Base-by-base conservation (phyloP, 1,140 invertebrate species). In the Dreissena rostriformis region DNA sequence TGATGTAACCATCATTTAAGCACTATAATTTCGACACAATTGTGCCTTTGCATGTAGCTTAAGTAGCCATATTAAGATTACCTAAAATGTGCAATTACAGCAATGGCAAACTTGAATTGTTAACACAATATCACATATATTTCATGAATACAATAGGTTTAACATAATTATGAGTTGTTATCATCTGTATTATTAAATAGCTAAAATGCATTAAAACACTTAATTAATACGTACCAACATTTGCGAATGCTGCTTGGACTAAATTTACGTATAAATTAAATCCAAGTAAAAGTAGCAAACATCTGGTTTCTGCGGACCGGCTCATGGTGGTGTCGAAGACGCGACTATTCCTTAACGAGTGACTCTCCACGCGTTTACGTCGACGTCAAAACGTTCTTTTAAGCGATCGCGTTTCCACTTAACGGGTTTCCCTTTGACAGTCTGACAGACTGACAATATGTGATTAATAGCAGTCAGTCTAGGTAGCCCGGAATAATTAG, bases 191-290 rank as follows among this genome's bases (percentile, higher is more conserved):
- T 24, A 22, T 26, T 5, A 26, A 19, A 63, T 63, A 5, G 19
- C 24, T 5, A 19, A 63, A n/a, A 24, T n/a, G 24, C 19, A 19
- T 24, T 63, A 4, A n/a, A 19, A 19, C 19, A 63, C 6, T n/a
- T 19, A 12, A 63, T n/a, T 19, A 12, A 63, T 7, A 77, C 75
- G 66, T 77, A 77, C 75, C 75, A 66, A 77, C 63, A 77, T 77
- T 77, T 39, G 51, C 52, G 53, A 77, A 77, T 51, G 61, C n/a
- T 28, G 63, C 51, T 67, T 77, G 75, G 75, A 77, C 75, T 77
- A 77, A 65, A 61, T 77, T 17, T 26, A 24, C 49, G 53, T 28
- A 77, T 51, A 77, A 66, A 77, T 65, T 67, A 77, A 77, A 67
- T 77, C 75, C 75, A 77, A 77, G 39, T 39, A 39, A 39, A 39